Evolutionary conservation across 1,140 invertebrate species (phyloP), one percentile per base, ranked within the genome.

Genomic region (Meloidogyne floridensis): DNA sequence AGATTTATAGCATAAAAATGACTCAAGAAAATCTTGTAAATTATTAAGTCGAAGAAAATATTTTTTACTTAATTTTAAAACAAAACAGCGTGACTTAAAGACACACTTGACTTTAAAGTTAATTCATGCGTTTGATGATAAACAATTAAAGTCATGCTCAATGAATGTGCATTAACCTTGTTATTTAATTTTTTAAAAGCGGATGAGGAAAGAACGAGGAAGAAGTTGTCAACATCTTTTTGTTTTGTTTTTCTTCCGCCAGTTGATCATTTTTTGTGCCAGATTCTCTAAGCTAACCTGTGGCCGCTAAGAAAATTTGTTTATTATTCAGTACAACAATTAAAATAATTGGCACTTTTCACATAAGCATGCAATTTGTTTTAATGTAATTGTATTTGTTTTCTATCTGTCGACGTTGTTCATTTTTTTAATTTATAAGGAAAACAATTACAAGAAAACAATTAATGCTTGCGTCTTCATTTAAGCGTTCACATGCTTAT

Each of bases 181-280:
- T 13, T n/a, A n/a, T 59, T 59, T 59, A 59, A 59, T 15, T 59
- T 11, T 59, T 54, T 54, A 11, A 9, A 11, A 54, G 11, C 2
- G 53, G 8, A 54, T 54, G 11, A 54, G 53, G 51, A 18, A 32
- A 2, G 47, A 32, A 77, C 20, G 32, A 56, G n/a, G 53, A 69
- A 59, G 42, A 77, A 56, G 10, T 32, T 77, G 47, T 18, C 51
- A 32, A 65, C 47, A 47, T 32, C 32, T 47, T 6, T 47, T 47
- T 47, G 47, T 47, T 47, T 47, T 47, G 54, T 32, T 59, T 77
- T 77, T 77, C 18, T 77, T 77, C 42, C 75, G 53, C 75, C 56
- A 77, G 15, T 77, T 77, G 47, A 59, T 32, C 75, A 69, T 56
- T 56, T 59, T 56, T 59, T 77, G n/a, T 77, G 54, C 32, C 32